Evolutionary conservation across 2,888 invertebrate genomes (phyloP), one percentile per base, ranked within the genome.

Genomic region (Ommatoiulus sabulosus): DNA sequence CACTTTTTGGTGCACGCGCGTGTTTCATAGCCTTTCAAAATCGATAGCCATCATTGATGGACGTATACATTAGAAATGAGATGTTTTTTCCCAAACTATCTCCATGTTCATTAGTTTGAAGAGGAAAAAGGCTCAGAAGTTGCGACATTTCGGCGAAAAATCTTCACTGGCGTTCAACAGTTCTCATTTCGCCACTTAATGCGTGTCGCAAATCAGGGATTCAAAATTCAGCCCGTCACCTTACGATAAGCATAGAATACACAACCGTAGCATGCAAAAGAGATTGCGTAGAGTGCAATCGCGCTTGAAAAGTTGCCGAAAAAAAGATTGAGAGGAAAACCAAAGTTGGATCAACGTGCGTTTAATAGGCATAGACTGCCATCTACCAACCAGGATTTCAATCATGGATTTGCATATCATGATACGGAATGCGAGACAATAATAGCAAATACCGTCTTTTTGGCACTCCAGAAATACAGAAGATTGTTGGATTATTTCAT

Each of bases 11-110:
- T 10, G 6, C 8, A 2, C 20, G 8, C 8, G 72, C 72, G 72
- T 72, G 72, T 72, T 72, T 72, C 72, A 72, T 72, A 72, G 72
- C 72, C 72, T 72, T 20, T 72, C 72, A 72, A 72, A 72, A 72
- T 72, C 72, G 72, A 72, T 72, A 72, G 72, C 20, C 72, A 72
- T 72, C 72, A 72, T 24, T 72, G 72, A 72, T 72, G 72, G 72
- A 72, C 72, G 72, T n/a, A 72, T 72, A 72, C 72, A 72, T 72
- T 72, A 72, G 72, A 72, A 72, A 72, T 72, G 72, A 72, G 72
- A 72, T 72, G 72, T 72, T 20, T 52, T 72, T 24, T 72, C 72
- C 52, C 72, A 24, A 72, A 72, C n/a, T 72, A 72, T 72, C 24
- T 72, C 72, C 72, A n/a, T 24, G 72, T 72, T 72, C 72, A 72